These are phyloP conservation scores for Okamejei kenojei DNA, from an alignment of 2,797 vertebrate genomes.

Conservation along the genomic window DNA sequence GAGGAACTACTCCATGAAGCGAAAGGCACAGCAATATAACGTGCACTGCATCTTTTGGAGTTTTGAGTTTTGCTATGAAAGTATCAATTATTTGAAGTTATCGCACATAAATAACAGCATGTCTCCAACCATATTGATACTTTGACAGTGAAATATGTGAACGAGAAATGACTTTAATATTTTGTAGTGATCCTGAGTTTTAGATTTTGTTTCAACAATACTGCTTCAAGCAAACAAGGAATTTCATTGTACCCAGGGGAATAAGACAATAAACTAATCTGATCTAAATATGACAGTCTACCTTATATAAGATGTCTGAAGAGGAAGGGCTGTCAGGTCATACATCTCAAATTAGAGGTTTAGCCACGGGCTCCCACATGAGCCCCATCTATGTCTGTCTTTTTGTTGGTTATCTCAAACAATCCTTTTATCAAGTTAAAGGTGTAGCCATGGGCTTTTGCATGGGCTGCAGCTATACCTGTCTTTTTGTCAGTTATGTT, in stretches of 20 bases:
- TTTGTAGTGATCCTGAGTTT: not conserved
- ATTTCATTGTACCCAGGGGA: too few species aligned
- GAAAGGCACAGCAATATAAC: not conserved
- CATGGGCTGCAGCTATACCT: too few species aligned
- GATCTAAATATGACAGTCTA: not conserved
- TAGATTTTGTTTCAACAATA: not conserved
- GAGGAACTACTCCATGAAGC: not conserved
- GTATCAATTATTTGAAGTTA: not conserved
- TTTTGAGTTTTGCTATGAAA: not conserved
- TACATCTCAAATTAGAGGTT: too few species aligned
- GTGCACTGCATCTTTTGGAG: not conserved
- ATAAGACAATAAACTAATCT: too few species aligned
- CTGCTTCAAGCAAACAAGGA: too few species aligned
- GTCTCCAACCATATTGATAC: not conserved
- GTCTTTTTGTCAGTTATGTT: too few species aligned
- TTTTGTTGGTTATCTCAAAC: too few species aligned
- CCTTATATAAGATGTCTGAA: not conserved
- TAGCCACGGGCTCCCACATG: too few species aligned
- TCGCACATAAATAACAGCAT: not conserved
- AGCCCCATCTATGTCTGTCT: too few species aligned
- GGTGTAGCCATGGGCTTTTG: too few species aligned
- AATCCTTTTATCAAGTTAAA: too few species aligned
- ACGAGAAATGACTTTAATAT: not conserved
- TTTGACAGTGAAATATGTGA: not conserved
- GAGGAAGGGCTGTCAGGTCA: too few species aligned